Evolutionary conservation across 2,113 vertebrate species (phyloP).

Genomic region (Strigops habroptila): DNA sequence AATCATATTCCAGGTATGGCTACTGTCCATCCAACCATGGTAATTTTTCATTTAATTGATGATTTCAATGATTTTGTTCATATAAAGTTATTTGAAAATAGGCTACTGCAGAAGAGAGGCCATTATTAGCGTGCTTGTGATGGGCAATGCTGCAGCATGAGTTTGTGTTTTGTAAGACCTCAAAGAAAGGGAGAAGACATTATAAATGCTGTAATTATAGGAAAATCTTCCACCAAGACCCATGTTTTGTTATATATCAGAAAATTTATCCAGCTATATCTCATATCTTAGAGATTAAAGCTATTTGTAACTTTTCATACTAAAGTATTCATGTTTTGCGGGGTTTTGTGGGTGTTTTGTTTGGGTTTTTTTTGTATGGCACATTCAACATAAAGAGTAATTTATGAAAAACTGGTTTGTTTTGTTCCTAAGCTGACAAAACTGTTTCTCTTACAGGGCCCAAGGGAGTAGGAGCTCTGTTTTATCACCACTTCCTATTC

Average conservation of each 20-base stretch:
- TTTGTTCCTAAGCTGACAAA: neutral
- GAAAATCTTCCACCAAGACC: neutral
- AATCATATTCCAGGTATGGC: neutral
- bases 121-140: neutral
- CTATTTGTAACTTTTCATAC: neutral
- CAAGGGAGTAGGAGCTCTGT: neutral
- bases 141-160: neutral
- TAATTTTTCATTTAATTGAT: neutral
- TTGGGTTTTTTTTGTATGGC: neutral
- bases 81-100: neutral
- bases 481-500: neutral
- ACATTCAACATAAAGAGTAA: neutral
- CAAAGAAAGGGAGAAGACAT: neutral
- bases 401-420: neutral
- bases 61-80: neutral
- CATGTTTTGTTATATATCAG: neutral
- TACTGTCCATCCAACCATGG: neutral
- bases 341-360: neutral
- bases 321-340: neutral
- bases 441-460: neutral
- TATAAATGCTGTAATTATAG: neutral
- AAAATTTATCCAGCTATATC: neutral
- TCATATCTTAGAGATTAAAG: neutral
- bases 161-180: neutral
- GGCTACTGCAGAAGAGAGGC: neutral